Base-by-base conservation (phyloP, 2,113 vertebrate genomes). In the Fregata magnificens region DNA sequence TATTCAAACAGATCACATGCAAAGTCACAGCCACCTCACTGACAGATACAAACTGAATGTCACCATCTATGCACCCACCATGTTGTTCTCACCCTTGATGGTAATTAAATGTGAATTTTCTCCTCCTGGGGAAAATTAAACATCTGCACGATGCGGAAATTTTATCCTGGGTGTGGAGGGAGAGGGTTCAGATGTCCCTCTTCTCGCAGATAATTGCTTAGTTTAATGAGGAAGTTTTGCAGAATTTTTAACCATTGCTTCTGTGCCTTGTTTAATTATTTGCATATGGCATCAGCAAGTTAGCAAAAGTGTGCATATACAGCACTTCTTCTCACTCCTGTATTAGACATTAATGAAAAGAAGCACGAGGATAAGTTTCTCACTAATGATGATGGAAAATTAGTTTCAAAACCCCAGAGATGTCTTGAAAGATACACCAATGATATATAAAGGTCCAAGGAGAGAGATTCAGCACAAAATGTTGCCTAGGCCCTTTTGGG, bases 371-470 rank as follows among this genome's bases (percentile, higher is more conserved):
- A 85, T 96, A 97, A 94, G 96, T 94, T 97, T 97, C 94, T 98
- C 50, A 8, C 96, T 98, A 98, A 98, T 98, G 98, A 98, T 97
- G 90, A 86, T 95, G 83, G 97, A 97, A 98, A 98, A 98, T 98
- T 97, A 98, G 96, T 95, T 98, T 97, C 95, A 80, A 91, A 95
- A 95, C 90, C 98, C 97, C 96, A 42, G 73, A 94, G 96, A 96
- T 89, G 45, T 21, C 94, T 90, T 90, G 96, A 96, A 97, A 95
- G 92, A 92, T 74, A 95, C 84, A 90, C 94, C 97, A 94, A 86
- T 72, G 95, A 97, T 97, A 96, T 38, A 8, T 90, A 95, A 88
- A 94, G 80, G 95, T 85, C 96, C 86, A 36, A 93, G 62, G 94
- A 92, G 95, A 96, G 55, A 83, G 86, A 76, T 77, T 78, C 53